Evolutionary conservation across 2,797 vertebrate species (phyloP), one percentile per base, ranked within the genome.

Genomic region (Triplophysa bombifrons): DNA sequence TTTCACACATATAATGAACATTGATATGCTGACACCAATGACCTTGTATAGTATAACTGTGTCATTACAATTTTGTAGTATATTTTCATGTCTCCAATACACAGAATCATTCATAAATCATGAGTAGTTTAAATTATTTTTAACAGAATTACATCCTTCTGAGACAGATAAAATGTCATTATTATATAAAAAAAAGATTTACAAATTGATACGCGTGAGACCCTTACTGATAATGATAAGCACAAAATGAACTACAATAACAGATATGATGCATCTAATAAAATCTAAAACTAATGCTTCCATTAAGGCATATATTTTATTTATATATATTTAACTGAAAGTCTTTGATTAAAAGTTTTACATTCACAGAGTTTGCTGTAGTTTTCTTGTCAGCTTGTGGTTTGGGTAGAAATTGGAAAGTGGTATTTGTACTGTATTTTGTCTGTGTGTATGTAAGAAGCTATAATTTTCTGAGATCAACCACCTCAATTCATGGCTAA

Each of bases 391-490:
- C 77, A 44, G 41, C 72, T 63, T 78, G 81, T 79, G 84, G 85
- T 65, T 82, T 80, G 69, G 30, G 60, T 76, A 51, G 63, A 84
- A 80, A 82, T 82, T 77, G 72, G 51, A 80, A 78, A 78, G 64
- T 79, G 74, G 74, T 34, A 30, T 5, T 30, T 30, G 30, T 30
- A 30, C 30, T 30, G 30, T 30, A 74, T 83, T 85, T 83, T 83
- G 60, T 78, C 69, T 13, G 67, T 80, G 12, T 74, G 58, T 83
- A 77, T 71, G 30, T 68, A 71, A 80, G 76, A 84, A 85, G 72
- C 85, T 84, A 73, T 85, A 85, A 83, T 86, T 85, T 85, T 83
- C 66, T 55, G 55, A 85, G 80, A 34, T 79, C 79, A 65, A 81
- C 85, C 75, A 60, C 78, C 75, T 77, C 72, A 73, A 77, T 74